Percentiles rank a stretch among this genome's conserved stretches.
Evolutionary conservation across 2,113 vertebrate genomes (phyloP).

Genomic region (Craseonycteris thonglongyai): DNA sequence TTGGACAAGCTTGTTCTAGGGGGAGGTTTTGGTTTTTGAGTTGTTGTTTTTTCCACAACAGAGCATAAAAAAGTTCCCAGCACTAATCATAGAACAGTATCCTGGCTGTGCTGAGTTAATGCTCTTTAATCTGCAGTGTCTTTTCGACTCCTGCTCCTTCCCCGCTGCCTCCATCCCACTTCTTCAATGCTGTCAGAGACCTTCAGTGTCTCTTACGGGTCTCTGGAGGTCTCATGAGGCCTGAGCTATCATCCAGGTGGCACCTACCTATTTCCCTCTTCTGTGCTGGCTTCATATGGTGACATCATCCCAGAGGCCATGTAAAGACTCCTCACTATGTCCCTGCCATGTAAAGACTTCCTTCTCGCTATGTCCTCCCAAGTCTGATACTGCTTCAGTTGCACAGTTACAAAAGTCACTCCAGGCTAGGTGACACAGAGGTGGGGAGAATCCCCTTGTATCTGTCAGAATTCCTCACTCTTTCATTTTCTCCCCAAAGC

Average conservation of each 20-base stretch:
- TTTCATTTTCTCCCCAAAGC: background rate
- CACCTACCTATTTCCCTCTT: background rate
- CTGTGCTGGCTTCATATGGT: background rate
- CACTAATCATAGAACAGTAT: background rate
- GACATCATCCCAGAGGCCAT: background rate
- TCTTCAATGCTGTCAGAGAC: background rate
- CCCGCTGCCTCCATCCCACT: accelerated
- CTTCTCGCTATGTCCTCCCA: too few relatives aligned
- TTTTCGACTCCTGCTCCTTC: background rate
- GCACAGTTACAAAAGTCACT: background rate
- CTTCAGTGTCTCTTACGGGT: background rate
- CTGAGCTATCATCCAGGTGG: background rate
- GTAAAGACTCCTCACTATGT: background rate
- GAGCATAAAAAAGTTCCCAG: background rate
- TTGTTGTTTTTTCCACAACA: background rate
- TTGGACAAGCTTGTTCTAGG: too few relatives aligned
- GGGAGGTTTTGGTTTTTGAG: background rate
- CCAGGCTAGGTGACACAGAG: background rate
- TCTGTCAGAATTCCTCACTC: background rate
- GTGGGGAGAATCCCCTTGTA: background rate
- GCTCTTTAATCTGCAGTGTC: background rate
- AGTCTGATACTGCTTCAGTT: background rate
- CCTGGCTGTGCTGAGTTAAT: background rate
- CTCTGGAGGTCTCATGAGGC: background rate
- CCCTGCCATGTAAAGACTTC: too few relatives aligned